Percentiles rank a stretch among this genome's conserved stretches.
These are phyloP conservation scores for Meda fulgida DNA, from an alignment of 2,797 vertebrate genomes.

Conservation along the genomic window DNA sequence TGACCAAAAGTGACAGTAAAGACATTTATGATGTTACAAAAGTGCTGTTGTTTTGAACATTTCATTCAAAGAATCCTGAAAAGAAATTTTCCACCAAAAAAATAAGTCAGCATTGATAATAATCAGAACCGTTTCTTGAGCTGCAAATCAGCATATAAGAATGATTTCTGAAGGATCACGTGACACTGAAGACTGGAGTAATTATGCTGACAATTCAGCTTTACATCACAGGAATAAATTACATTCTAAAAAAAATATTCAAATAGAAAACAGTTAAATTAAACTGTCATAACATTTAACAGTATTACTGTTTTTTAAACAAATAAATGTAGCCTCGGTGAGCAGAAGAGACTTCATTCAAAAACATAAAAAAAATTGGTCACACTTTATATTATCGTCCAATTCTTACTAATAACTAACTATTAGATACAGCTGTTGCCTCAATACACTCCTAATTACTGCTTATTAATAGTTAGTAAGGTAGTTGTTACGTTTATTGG, in stretches of 20 bases:
- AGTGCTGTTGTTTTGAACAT: neutral
- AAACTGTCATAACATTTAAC: neutral
- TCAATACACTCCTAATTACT: no score
- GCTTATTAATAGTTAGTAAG: no score
- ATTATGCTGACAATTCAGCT: neutral
- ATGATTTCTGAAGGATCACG: neutral
- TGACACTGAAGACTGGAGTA: no score
- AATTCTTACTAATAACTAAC: no score
- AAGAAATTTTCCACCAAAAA: neutral
- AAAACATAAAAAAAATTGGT: no score
- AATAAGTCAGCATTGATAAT: neutral
- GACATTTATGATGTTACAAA: neutral
- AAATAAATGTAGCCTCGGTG: neutral
- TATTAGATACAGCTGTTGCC: no score
- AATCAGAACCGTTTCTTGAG: neutral
- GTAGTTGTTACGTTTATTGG: no score
- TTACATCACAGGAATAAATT: neutral
- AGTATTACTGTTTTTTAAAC: neutral
- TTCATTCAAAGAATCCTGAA: neutral
- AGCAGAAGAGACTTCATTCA: neutral
- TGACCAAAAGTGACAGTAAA: neutral
- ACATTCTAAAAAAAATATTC: neutral
- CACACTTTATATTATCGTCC: no score
- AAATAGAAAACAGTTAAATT: neutral
- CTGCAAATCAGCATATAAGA: neutral